Conservation (phyloP, 2,888 invertebrate genomes). For the Drosophila suboccidentalis region DNA sequence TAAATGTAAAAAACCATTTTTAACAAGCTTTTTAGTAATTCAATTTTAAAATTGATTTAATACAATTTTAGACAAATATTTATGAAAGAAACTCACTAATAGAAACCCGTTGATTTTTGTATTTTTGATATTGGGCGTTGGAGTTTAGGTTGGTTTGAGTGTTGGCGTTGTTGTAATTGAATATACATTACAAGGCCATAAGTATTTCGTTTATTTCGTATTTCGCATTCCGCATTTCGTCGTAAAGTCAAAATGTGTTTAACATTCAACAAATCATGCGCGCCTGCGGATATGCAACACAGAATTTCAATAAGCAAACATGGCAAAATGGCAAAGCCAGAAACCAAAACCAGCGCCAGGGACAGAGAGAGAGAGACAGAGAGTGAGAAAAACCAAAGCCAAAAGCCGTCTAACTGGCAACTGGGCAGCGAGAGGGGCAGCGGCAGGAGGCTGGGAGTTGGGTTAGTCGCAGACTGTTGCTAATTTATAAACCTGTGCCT, state of each 20-base stretch:
- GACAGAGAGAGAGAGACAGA: background rate
- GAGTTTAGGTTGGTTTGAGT: constrained; percentile 2
- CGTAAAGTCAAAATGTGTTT: constrained; percentile 56
- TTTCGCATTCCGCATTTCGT: constrained; percentile 19
- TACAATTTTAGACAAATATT: background rate
- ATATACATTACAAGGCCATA: constrained; percentile 72
- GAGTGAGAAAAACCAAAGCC: constrained; percentile 5
- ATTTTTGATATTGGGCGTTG: constrained; percentile 11
- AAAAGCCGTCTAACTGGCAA: constrained; percentile 20
- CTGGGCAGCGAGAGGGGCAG: background rate
- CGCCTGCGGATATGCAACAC: constrained; percentile 81
- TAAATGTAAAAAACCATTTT: background rate
- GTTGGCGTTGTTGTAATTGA: constrained; percentile 55
- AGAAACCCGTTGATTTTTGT: constrained; percentile 50
- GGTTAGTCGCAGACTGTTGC: constrained; percentile 59
- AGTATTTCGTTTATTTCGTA: constrained; percentile 62
- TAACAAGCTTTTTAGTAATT: background rate
- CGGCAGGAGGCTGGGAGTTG: background rate
- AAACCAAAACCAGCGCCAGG: constrained; percentile 6
- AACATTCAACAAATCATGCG: constrained; percentile 78
- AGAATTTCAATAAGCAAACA: constrained; percentile 82
- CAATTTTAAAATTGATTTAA: background rate
- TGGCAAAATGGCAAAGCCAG: constrained; percentile 30
- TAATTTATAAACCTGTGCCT: constrained; percentile 74
- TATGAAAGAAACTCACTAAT: constrained; percentile 34